Conservation (phyloP, 1,140 invertebrate genomes). For the Teleopsis dalmanni region DNA sequence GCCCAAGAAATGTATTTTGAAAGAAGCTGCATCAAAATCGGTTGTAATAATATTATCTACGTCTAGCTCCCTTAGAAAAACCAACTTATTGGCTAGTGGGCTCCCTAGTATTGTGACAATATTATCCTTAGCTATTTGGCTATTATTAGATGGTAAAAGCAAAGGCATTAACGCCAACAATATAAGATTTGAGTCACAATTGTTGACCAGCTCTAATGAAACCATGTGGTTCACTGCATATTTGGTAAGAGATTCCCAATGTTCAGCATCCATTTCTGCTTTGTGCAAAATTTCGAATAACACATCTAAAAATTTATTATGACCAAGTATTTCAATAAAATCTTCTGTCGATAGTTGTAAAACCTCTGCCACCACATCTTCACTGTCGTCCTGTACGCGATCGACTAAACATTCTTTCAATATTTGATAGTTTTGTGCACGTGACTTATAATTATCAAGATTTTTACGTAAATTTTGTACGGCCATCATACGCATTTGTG, state of each 20-base stretch:
- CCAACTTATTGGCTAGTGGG: slow-evolving; percentile 18
- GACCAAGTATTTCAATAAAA: slow-evolving; percentile 43
- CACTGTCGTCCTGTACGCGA: slow-evolving; percentile 52
- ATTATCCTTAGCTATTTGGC: slow-evolving; percentile 11
- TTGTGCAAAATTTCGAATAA: slow-evolving; percentile 32
- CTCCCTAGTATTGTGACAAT: slow-evolving; percentile 21
- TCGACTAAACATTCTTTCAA: slow-evolving; percentile 51
- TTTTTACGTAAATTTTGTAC: slow-evolving; percentile 50
- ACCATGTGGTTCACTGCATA: slow-evolving; percentile 42
- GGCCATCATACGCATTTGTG: slow-evolving; percentile 54
- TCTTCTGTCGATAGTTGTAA: slow-evolving; percentile 44
- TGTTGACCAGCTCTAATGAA: slow-evolving; percentile 12
- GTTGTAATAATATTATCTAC: neutral
- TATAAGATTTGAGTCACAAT: slow-evolving; percentile 29
- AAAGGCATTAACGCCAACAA: slow-evolving; percentile 33
- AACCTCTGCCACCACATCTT: slow-evolving; percentile 48
- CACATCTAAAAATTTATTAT: slow-evolving; percentile 24
- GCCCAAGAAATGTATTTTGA: slow-evolving; percentile 31
- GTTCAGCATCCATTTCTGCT: slow-evolving; percentile 18
- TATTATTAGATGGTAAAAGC: slow-evolving; percentile 22
- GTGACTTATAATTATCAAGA: slow-evolving; percentile 39
- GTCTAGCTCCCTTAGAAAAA: slow-evolving; percentile 20
- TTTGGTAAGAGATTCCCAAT: slow-evolving; percentile 42
- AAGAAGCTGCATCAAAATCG: slow-evolving; percentile 17
- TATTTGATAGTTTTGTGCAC: slow-evolving; percentile 46